These are phyloP conservation scores for Paraescarpia echinospica DNA, from an alignment of 1,140 invertebrate species.

Conservation along the genomic window DNA sequence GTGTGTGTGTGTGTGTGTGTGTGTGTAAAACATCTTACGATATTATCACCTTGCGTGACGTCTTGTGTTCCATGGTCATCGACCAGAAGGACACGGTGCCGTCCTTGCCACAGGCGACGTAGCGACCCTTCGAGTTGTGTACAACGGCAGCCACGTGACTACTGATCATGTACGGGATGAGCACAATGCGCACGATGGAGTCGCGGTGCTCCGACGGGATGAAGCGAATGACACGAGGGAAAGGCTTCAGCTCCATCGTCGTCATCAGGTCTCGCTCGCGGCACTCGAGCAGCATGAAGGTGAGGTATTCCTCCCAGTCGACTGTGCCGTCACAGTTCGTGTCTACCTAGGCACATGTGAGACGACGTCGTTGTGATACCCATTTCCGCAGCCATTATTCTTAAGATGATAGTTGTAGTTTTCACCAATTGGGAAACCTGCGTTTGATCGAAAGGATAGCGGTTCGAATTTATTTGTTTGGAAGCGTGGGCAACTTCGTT, in stretches of 20 bases:
- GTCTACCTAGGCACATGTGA: conserved; percentile 39
- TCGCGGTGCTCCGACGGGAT: not conserved
- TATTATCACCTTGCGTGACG: not conserved
- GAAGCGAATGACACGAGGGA: conserved; percentile 36
- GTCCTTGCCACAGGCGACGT: conserved; percentile 55
- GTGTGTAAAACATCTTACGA: not conserved
- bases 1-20: too few relatives aligned
- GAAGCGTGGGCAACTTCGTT: too few relatives aligned
- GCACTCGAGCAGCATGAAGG: conserved; percentile 49
- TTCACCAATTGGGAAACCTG: too few relatives aligned
- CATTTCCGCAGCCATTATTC: too few relatives aligned
- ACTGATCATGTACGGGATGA: not conserved
- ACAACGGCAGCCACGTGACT: not conserved
- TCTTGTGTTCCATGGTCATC: not conserved
- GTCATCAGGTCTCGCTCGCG: conserved; percentile 47
- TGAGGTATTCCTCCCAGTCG: conserved; percentile 54
- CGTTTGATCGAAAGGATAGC: too few relatives aligned
- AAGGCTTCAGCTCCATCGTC: conserved; percentile 50
- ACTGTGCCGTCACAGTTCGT: conserved; percentile 51
- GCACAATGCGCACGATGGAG: not conserved
- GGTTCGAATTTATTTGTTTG: too few relatives aligned
- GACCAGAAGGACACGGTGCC: conserved; percentile 24
- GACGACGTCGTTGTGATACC: not conserved
- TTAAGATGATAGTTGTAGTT: too few relatives aligned
- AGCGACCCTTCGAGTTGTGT: conserved; percentile 49